Conservation (phyloP, 2,797 vertebrate genomes). For the Mergus octosetaceus region DNA sequence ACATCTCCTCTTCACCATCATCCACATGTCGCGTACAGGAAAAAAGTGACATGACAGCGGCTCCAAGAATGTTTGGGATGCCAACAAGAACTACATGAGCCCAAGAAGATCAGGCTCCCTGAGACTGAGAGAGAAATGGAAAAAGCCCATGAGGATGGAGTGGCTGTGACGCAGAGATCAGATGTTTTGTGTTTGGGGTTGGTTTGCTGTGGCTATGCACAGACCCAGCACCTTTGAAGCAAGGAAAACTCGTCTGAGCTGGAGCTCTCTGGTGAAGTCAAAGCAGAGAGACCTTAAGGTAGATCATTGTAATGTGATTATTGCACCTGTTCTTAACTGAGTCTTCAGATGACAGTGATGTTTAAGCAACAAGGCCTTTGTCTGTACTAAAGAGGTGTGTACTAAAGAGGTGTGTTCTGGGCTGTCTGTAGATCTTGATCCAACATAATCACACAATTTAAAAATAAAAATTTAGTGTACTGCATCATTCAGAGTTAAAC, state of each 20-base stretch:
- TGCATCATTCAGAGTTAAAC: neutral
- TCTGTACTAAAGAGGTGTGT: neutral
- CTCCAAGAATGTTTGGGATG: neutral
- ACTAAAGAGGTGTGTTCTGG: neutral
- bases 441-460: neutral
- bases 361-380: accelerated
- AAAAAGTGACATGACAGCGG: neutral
- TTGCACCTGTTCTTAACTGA: neutral
- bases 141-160: neutral
- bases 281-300: neutral
- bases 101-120: neutral
- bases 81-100: neutral
- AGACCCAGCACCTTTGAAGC: neutral
- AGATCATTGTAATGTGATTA: neutral
- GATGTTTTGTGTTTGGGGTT: neutral
- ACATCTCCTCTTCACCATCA: neutral
- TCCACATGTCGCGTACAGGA: neutral
- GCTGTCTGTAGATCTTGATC: neutral
- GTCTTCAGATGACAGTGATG: neutral
- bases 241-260: neutral
- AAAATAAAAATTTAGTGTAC: neutral
- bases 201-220: neutral
- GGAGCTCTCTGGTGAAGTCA: neutral
- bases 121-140: neutral
- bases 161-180: neutral